These are phyloP conservation scores for Apamea sordens DNA, from an alignment of 2,888 invertebrate genomes.

Conservation along the genomic window DNA sequence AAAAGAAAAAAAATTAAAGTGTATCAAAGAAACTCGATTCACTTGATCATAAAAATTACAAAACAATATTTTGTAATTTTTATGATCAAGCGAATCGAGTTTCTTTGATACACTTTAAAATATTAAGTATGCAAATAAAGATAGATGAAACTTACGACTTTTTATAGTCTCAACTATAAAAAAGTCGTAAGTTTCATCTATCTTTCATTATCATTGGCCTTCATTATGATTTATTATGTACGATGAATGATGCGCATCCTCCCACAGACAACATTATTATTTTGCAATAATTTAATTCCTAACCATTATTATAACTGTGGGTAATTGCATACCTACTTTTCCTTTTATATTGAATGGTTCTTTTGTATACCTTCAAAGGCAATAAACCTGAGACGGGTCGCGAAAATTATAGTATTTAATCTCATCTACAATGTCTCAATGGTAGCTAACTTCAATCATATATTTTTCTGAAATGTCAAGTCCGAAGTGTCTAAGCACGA, in stretches of 20 bases:
- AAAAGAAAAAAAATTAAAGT: no score
- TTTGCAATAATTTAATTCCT: slow-evolving; percentile 39
- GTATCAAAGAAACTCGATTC: no score
- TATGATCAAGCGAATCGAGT: no score
- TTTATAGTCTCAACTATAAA: no score
- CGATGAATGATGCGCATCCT: slow-evolving; percentile 29
- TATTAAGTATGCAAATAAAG: slow-evolving; percentile 4
- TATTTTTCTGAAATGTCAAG: neutral
- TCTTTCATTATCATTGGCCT: slow-evolving; percentile 44
- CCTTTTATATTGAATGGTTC: slow-evolving; percentile 7
- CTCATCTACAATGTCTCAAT: neutral
- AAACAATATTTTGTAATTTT: no score
- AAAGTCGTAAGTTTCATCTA: slow-evolving; percentile 4
- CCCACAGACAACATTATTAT: slow-evolving; percentile 34
- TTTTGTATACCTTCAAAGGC: neutral
- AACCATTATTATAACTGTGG: slow-evolving; percentile 16
- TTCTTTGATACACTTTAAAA: slow-evolving; percentile 4
- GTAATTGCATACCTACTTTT: slow-evolving; percentile 15
- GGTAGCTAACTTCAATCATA: neutral
- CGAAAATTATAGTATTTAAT: neutral
- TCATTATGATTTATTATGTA: slow-evolving; percentile 33
- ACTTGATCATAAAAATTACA: no score
- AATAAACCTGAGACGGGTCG: neutral
- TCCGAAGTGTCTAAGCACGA: neutral
- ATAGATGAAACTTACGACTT: no score